These are phyloP conservation scores for Delphinus delphis DNA, from an alignment of 2,113 vertebrate genomes.

Conservation along the genomic window DNA sequence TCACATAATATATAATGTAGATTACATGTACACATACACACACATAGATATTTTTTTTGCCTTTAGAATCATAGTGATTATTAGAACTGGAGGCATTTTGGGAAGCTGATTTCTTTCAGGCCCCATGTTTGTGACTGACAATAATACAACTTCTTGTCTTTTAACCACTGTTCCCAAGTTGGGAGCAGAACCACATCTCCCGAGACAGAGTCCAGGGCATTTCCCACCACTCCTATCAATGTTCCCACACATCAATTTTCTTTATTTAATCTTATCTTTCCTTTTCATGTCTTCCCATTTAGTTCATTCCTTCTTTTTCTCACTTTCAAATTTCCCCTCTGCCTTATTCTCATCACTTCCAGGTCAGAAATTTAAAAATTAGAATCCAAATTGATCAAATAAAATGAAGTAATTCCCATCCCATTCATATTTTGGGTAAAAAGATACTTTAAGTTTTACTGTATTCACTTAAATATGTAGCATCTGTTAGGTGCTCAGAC, in stretches of 20 bases:
- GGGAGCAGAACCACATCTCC: background rate
- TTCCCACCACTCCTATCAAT: background rate
- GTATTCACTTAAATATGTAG: background rate
- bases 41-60: background rate
- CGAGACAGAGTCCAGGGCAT: background rate
- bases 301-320: background rate
- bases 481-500: background rate
- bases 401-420: background rate
- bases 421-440: background rate
- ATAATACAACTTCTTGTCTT: background rate
- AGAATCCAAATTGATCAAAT: background rate
- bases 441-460: background rate
- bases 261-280: background rate
- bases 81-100: background rate
- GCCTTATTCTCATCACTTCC: background rate
- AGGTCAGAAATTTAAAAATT: slow-evolving; percentile 12
- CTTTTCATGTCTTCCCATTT: background rate
- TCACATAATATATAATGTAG: background rate
- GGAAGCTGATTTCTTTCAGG: background rate
- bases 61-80: background rate
- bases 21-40: background rate
- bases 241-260: background rate
- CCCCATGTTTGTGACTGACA: background rate
- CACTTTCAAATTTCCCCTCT: background rate
- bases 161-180: background rate